A percentile compares a stretch with the other conserved stretches of the same genome.
These are phyloP conservation scores for Trichopria drosophilae DNA, from an alignment of 2,888 invertebrate species.

Conservation along the genomic window DNA sequence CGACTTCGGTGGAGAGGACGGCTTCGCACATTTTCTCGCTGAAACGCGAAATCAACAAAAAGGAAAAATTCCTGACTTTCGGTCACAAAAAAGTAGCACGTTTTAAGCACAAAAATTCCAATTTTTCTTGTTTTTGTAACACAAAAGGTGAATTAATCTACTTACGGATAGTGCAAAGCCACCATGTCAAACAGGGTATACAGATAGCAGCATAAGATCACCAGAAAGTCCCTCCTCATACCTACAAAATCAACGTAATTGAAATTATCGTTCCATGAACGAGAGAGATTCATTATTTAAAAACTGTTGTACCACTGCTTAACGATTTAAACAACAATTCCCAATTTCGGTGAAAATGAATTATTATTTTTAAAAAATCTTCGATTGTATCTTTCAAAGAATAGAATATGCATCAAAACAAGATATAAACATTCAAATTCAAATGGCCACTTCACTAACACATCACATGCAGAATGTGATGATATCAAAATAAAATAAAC, in stretches of 20 bases:
- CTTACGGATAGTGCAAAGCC: conserved; percentile 56
- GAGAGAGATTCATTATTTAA: too few relatives aligned
- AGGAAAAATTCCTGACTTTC: background rate
- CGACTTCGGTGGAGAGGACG: conserved; percentile 56
- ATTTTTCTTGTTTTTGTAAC: background rate
- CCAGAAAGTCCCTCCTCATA: conserved; percentile 56
- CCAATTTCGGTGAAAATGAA: too few relatives aligned
- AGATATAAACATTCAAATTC: too few relatives aligned
- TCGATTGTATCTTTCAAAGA: too few relatives aligned
- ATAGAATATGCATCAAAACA: too few relatives aligned
- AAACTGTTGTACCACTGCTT: too few relatives aligned
- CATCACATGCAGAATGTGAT: too few relatives aligned
- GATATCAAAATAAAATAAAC: too few relatives aligned
- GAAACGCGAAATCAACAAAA: conserved; percentile 44
- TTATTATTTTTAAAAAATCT: background rate
- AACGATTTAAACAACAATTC: too few relatives aligned
- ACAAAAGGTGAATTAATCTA: conserved; percentile 32
- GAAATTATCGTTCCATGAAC: too few relatives aligned
- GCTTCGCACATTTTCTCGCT: conserved; percentile 56
- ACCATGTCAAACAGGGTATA: conserved; percentile 56
- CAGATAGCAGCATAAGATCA: conserved; percentile 56
- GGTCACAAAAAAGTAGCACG: background rate
- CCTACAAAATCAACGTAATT: conserved; percentile 48
- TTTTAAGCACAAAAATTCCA: background rate
- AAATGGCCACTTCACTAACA: too few relatives aligned